phyloP scores from a whole-genome alignment of 2,797 vertebrate genomes.

The Rousettus madagascariensis region DNA sequence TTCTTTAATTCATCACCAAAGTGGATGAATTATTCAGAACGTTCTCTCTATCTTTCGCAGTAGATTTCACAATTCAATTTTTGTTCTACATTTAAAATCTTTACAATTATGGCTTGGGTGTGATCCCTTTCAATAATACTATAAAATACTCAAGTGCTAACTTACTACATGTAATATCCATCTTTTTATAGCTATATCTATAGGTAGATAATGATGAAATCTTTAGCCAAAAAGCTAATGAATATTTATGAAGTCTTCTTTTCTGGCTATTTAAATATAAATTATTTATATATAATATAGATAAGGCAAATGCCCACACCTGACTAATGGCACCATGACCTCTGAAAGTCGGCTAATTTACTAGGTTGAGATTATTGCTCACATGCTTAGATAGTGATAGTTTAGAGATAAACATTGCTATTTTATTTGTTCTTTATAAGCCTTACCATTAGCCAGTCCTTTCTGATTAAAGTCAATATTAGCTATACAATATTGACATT shows the following conservation, averaged over 20 bases:
- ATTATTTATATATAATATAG: slow-evolving; percentile 23
- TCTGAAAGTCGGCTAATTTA: background rate
- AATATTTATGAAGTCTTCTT: slow-evolving; percentile 2
- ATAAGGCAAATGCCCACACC: background rate
- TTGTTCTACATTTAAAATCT: slow-evolving; percentile 32
- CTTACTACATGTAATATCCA: background rate
- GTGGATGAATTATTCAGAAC: background rate
- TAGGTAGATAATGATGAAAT: background rate
- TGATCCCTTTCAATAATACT: background rate
- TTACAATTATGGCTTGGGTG: background rate
- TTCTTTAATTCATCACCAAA: background rate
- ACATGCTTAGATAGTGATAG: background rate
- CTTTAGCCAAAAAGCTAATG: background rate
- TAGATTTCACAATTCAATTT: background rate
- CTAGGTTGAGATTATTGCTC: background rate
- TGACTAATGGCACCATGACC: background rate
- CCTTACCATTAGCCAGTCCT: slow-evolving; percentile 60
- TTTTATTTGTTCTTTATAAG: slow-evolving; percentile 61
- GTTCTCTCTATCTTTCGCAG: background rate
- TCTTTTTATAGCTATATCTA: slow-evolving; percentile 17
- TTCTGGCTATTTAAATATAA: slow-evolving; percentile 33
- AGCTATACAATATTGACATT: slow-evolving; percentile 62
- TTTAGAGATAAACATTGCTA: slow-evolving; percentile 42
- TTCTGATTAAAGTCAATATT: slow-evolving; percentile 74
- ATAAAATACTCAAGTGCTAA: slow-evolving; percentile 9